Percentiles rank a stretch among this genome's conserved stretches.
Conservation (phyloP, 2,113 vertebrate species). For the Micromys minutus region DNA sequence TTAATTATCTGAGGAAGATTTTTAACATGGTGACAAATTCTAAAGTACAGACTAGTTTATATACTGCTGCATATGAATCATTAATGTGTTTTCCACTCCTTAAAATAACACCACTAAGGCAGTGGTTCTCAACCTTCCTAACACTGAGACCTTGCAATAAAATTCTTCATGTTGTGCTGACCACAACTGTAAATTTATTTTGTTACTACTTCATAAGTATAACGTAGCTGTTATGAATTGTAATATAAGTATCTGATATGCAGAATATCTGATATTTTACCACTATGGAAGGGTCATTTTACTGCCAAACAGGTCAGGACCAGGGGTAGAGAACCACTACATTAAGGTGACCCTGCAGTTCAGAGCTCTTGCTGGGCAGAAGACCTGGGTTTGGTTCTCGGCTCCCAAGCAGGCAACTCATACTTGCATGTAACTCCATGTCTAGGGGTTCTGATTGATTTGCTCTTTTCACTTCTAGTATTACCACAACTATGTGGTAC, state of each 20-base stretch:
- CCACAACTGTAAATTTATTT: background rate
- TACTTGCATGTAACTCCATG: background rate
- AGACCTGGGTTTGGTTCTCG: background rate
- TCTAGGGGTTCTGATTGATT: too few relatives aligned
- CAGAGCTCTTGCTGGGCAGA: background rate
- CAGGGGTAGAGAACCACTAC: background rate
- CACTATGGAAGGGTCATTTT: background rate
- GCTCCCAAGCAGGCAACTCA: background rate
- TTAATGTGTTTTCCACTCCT: background rate
- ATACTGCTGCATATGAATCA: background rate
- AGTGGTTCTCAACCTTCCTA: background rate
- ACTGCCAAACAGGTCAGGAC: background rate
- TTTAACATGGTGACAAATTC: background rate
- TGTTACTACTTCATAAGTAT: background rate
- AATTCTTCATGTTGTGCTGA: background rate
- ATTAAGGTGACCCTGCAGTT: background rate
- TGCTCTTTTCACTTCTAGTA: background rate
- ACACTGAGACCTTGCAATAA: background rate
- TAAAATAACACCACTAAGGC: background rate
- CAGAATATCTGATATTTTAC: background rate
- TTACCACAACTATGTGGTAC: background rate
- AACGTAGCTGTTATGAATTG: background rate
- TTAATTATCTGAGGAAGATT: background rate
- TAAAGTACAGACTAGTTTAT: background rate
- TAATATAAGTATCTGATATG: background rate